A percentile compares a stretch with the other conserved stretches of the same genome.
Conservation (phyloP, 1,140 invertebrate genomes). For the Camponotus floridanus region DNA sequence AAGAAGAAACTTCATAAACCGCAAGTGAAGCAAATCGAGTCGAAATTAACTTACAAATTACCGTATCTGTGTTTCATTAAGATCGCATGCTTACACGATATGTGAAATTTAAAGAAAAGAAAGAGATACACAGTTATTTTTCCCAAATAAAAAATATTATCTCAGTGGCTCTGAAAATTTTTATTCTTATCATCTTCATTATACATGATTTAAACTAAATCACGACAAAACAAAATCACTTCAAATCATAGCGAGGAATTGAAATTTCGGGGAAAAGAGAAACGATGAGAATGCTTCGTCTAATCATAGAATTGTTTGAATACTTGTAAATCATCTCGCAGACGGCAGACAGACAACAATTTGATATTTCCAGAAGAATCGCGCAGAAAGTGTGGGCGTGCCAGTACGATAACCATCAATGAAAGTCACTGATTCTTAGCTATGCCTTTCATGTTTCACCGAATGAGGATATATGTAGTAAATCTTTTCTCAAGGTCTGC, state of each 20-base stretch:
- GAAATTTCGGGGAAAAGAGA: background rate
- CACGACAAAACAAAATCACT: background rate
- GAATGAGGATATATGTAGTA: conserved; percentile 39
- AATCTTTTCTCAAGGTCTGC: conserved; percentile 65
- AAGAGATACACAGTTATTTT: background rate
- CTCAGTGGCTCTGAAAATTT: background rate
- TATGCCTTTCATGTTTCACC: conserved; percentile 69
- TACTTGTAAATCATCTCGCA: background rate
- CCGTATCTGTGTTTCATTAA: background rate
- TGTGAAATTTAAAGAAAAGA: background rate
- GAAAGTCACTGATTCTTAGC: conserved; percentile 68
- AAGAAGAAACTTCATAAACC: background rate
- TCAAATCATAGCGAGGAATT: background rate
- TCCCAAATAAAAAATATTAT: background rate
- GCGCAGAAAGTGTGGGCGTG: conserved; percentile 65
- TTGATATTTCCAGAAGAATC: conserved; percentile 63
- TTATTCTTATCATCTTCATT: background rate
- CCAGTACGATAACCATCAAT: conserved; percentile 49
- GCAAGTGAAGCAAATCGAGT: background rate
- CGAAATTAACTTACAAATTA: background rate
- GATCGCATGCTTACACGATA: background rate
- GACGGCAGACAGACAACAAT: conserved; percentile 31
- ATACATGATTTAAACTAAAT: background rate
- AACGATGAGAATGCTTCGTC: background rate
- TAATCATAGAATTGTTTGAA: background rate